Base-by-base conservation (phyloP, 2,888 invertebrate species). In the Zygaena filipendulae region DNA sequence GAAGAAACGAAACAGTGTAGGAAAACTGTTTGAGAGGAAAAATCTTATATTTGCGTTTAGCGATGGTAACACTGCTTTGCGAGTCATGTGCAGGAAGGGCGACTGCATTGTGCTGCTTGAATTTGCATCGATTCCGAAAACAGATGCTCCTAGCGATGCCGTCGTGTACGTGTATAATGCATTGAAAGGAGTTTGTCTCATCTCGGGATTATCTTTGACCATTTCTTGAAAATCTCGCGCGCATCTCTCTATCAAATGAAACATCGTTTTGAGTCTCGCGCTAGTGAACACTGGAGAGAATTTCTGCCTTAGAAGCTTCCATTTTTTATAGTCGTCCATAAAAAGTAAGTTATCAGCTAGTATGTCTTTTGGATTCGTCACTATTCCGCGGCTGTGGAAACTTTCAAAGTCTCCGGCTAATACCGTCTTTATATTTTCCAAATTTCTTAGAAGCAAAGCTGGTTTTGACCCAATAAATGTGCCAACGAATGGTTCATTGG, bases 51-150 rank as follows among this genome's bases (percentile, higher is more conserved):
- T 61, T 0, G 30, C 23, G 11, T 32, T 35, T 0, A 49, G 19
- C 1, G 52, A 35, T 5, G 60, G 55, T 23, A 44, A 32, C 2
- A 50, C 25, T 8, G 50, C 35, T 34, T 56, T 57, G 52, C 52
- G 50, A 16, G 53, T 49, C 59, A 64, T 62, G 1, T 62, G 49
- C 13, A 57, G 34, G 26, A 64, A 72, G 13, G 60, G 68, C 3
- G 53, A 72, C 18, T 74, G 49, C 60, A 71, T 62, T 1, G 59
- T 52, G 23, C 52, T 66, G 4, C 56, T 47, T 2, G 49, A 46
- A 20, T 56, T 44, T 4, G 61, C 57, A 23, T 71, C 66, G 11
- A 81, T 58, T 0, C 81, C 81, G 33, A 81, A 79, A 0, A 79
- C 58, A 4, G 70, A 53, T 2, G 71, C 61, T 3, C 58, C 66